Base-by-base conservation (phyloP, 1,140 invertebrate species). In the Cydia splendana region DNA sequence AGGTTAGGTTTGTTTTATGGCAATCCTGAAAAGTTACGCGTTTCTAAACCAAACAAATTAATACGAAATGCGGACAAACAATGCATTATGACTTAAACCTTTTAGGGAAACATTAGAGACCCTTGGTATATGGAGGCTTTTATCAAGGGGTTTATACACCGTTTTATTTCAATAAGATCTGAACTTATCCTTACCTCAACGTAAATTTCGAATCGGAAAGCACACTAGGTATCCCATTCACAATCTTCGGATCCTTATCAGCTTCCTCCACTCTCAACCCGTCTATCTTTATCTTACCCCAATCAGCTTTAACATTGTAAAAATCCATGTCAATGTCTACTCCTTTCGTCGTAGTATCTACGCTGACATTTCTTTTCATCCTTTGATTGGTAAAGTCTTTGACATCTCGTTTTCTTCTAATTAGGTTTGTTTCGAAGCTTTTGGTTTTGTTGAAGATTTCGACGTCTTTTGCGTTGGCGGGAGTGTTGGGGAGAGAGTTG, bases 201-300 rank as follows among this genome's bases (percentile, higher is more conserved):
- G 93, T 93, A 53, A 95, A 93, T 20, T 89, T 87, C 0, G 87
- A 91, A 12, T 94, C 94, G 6, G 95, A 94, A 77, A 96, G 82
- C 57, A 97, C 94, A 77, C 94, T 94, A 0, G 96, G 96, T 48
- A 97, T 92, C 1, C 96, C 96, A 53, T 84, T 90, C 1, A 95
- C 95, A 1, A 94, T 93, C 65, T 91, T 91, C 0, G 94, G 94
- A 28, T 95, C 94, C 81, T 95, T 96, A 13, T 94, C 91, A 0
- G 94, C 93, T 12, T 85, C 89, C 77, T 96, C 96, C 24, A 96
- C 87, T 42, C 96, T 93, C 38, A 96, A 45, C 0, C 95, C 95
- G 76, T 95, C 92, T 28, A 96, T 94, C 75, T 82, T 81, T 0
- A 94, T 77, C 0, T 75, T 30, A 1, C 76, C 20, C 0, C 67